Percentiles rank a stretch among this genome's conserved stretches.
phyloP scores from a whole-genome alignment of 2,797 vertebrate genomes.

The Leptoclinus maculatus region DNA sequence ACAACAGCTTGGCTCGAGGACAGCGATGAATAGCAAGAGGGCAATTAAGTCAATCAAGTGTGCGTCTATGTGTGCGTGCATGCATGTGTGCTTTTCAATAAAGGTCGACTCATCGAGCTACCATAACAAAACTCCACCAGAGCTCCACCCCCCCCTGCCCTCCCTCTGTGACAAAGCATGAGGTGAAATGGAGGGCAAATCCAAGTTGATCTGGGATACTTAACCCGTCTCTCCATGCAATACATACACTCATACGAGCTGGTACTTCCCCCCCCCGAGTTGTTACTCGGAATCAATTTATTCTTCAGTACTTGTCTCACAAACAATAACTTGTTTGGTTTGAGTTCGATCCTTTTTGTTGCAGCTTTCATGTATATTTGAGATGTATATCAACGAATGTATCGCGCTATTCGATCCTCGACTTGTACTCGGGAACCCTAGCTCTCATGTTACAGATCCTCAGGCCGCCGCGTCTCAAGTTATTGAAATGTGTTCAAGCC shows the following conservation, averaged over 20 bases:
- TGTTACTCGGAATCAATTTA: slow-evolving; percentile 11
- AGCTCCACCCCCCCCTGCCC: slow-evolving; percentile 65
- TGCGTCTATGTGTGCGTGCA: slow-evolving; percentile 17
- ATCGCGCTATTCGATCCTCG: not conserved
- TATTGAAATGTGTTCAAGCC: slow-evolving; percentile 12
- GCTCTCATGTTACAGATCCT: slow-evolving; percentile 27
- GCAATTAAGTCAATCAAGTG: slow-evolving; percentile 67
- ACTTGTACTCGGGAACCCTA: slow-evolving; percentile 26
- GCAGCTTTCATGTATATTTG: not conserved
- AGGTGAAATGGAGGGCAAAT: slow-evolving; percentile 67
- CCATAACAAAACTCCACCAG: slow-evolving; percentile 56
- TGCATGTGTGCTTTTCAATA: slow-evolving; percentile 44
- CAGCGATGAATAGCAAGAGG: slow-evolving; percentile 59
- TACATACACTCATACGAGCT: not conserved
- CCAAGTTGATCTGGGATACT: slow-evolving; percentile 52
- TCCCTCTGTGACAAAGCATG: slow-evolving; percentile 59
- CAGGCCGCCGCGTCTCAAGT: slow-evolving; percentile 22
- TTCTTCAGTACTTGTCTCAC: not conserved
- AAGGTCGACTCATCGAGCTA: slow-evolving; percentile 53
- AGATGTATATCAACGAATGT: not conserved
- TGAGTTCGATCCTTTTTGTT: not conserved
- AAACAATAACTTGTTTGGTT: not conserved
- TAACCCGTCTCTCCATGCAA: slow-evolving; percentile 42
- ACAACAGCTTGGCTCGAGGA: slow-evolving; percentile 46
- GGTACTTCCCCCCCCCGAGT: not conserved